Base-by-base conservation (phyloP, 37 sponge, comb jelly and placozoan genomes). In the Axinella damicornis region DNA sequence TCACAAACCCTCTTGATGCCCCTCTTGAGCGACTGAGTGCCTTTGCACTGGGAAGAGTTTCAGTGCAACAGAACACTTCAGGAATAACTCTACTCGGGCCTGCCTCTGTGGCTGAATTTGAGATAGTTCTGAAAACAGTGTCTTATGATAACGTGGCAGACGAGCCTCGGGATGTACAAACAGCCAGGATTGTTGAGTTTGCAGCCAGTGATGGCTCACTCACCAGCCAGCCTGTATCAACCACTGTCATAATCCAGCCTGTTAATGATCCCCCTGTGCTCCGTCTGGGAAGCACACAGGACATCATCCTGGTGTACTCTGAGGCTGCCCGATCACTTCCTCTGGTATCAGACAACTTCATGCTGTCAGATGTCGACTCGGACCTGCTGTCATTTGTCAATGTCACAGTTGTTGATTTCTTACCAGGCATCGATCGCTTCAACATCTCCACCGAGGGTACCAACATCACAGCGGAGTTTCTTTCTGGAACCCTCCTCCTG, bases 231-330 rank as follows among this genome's bases (percentile, higher is more conserved):
- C 71, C 81, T 16, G 79, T 77, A 27, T 22, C 37, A 5, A 34
- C 85, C 33, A 53, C 71, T 28, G 56, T 94, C 0, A 73, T 57
- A 4, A 85, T 94, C 34, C 63, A 40, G 21, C 74, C 37, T 5
- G 56, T 87, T 5, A 90, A 94, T 39, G 94, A 90, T 54, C 85
- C 88, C 28, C 94, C 94, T 30, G 62, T 74, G 0, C 63, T 94
- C 14, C 35, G 52, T 0, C 81, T 93, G 1, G 83, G 75, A 16
- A 73, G 57, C 17, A 71, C 74, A 15, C 52, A 37, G 25, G 89
- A 88, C 41, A 56, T 67, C 0, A 27, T 76, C 0, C 54, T 92
- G 22, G 16, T 40, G 27, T 92, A 92, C 69, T 39, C 41, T 64
- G 92, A 92, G 34, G 41, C 78, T 21, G 73, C 32, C 27, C 33